These are phyloP conservation scores for Vanessa atalanta DNA, from an alignment of 1,140 invertebrate genomes.

Conservation along the genomic window DNA sequence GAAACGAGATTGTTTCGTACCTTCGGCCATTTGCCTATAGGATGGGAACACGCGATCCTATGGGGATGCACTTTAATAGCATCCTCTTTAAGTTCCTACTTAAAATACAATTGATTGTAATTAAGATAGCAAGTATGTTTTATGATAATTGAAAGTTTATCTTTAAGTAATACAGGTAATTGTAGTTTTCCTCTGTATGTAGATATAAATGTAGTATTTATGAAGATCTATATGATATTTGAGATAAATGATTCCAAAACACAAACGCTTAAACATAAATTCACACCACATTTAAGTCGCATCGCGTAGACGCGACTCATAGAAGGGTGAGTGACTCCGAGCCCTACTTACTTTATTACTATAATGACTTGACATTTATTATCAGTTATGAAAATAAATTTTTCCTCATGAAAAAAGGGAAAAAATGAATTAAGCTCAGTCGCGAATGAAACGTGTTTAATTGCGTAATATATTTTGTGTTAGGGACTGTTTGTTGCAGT, in stretches of 20 bases:
- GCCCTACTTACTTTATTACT: conserved; percentile 61
- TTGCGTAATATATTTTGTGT: conserved; percentile 58
- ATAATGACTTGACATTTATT: conserved; percentile 73
- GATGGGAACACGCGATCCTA: not conserved
- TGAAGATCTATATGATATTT: too few species aligned
- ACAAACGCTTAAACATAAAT: not conserved
- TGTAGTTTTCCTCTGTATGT: too few species aligned
- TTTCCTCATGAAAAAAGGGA: conserved; percentile 59
- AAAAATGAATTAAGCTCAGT: conserved; percentile 60
- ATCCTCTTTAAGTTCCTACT: not conserved
- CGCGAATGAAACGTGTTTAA: conserved; percentile 53
- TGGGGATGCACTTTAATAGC: conserved; percentile 18
- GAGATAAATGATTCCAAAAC: not conserved
- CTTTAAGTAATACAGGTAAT: too few species aligned
- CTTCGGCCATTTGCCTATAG: not conserved
- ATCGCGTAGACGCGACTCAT: conserved; percentile 28
- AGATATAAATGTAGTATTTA: too few species aligned
- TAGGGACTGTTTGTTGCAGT: conserved; percentile 47
- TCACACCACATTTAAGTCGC: conserved; percentile 19
- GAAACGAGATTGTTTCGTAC: conserved; percentile 60
- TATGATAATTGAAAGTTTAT: too few species aligned
- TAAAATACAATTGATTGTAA: too few species aligned
- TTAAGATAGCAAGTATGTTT: too few species aligned
- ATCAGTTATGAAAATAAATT: conserved; percentile 75
- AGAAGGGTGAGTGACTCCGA: conserved; percentile 36